Base-by-base conservation (phyloP, 1,140 invertebrate species). In the Diprion similis region DNA sequence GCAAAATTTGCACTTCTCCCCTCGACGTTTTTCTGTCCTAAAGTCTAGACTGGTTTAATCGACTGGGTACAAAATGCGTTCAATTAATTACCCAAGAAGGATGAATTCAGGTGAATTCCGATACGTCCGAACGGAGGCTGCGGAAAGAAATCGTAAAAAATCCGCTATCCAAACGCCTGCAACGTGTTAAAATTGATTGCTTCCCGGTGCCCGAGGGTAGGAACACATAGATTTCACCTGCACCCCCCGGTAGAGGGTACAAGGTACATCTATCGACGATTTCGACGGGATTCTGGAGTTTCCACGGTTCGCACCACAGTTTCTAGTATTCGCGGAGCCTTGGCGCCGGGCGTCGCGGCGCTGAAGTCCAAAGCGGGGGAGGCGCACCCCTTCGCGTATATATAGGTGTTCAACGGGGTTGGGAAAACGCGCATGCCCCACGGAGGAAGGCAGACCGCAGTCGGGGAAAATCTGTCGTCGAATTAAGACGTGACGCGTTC, bases 401-500 rank as follows among this genome's bases (percentile, higher is more conserved):
- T 37, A 37, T 37, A 11, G 11, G 10, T 68, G 47, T n/a, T 74
- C 70, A 76, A 77, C 51, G 51, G 51, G n/a, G 51, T n/a, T 59
- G 51, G 9, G 7, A 59, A 59, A 80, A 74, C 80, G 87, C 87
- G 87, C 86, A 88, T 88, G 86, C 87, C 86, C 86, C 74, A 71
- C 83, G 78, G 72, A 75, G 77, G 76, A 79, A 81, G 81, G 86
- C 84, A 85, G 83, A 81, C 84, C 83, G 84, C 85, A 88, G 87
- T 88, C 83, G 82, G 83, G 84, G 82, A 84, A 84, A 87, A 84
- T 87, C 87, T 85, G 83, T 80, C 85, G 80, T 73, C 75, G 85
- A 76, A 86, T 83, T 80, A 81, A 86, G 87, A 87, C 86, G 86
- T 85, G 81, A 76, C 80, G 78, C 77, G 83, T 78, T 76, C 65